phyloP scores from a whole-genome alignment of 2,888 invertebrate species.

The Pollenia angustigena region DNA sequence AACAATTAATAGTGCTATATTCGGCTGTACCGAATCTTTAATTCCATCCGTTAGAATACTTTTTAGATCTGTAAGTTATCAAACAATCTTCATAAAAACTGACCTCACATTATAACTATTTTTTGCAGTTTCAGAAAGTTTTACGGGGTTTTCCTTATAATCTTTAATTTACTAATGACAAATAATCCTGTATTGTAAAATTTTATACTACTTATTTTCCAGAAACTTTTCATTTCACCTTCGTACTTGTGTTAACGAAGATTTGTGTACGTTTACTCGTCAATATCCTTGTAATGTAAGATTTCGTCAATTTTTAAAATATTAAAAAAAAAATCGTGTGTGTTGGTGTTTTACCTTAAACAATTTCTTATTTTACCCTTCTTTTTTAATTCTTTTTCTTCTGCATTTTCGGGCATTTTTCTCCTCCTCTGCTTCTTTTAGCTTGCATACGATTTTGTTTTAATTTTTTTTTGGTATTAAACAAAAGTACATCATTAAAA shows the following conservation, averaged over 20 bases:
- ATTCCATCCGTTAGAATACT: no score
- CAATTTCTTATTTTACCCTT: slow-evolving; percentile 35
- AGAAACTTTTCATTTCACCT: background rate
- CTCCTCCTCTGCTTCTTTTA: slow-evolving; percentile 7
- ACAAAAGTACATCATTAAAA: slow-evolving; percentile 74
- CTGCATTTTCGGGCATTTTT: slow-evolving; percentile 38
- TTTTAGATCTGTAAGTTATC: no score
- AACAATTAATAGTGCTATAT: no score
- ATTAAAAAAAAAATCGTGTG: slow-evolving; percentile 28
- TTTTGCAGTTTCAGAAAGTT: no score
- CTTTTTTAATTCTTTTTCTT: background rate
- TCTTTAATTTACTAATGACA: no score
- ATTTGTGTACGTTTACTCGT: background rate
- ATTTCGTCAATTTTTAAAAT: slow-evolving; percentile 37
- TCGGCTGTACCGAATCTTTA: no score
- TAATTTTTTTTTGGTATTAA: slow-evolving; percentile 52
- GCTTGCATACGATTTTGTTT: slow-evolving; percentile 26
- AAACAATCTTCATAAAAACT: no score
- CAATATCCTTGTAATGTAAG: background rate
- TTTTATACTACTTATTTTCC: background rate
- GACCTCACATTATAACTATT: no score
- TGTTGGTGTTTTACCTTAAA: slow-evolving; percentile 31
- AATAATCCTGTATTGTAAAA: no score
- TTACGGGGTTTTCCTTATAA: no score
- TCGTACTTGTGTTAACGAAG: background rate